Evolutionary conservation across 2,888 invertebrate genomes (phyloP).

Genomic region (Papilio gigon): DNA sequence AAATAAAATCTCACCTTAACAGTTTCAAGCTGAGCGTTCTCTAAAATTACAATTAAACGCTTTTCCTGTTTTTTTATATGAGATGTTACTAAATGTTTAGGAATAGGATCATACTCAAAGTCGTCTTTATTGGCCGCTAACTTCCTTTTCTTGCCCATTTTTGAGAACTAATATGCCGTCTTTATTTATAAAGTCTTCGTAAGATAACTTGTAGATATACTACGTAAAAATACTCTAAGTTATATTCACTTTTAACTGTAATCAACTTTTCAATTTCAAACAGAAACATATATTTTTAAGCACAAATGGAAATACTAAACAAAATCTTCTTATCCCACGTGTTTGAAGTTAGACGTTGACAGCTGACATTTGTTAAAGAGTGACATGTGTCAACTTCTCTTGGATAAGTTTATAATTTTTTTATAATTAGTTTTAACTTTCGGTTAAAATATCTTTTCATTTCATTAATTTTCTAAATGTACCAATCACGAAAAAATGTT

Average conservation of each 20-base stretch:
- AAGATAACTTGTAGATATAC: background rate
- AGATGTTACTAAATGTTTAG: constrained; percentile 89
- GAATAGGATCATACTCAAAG: constrained; percentile 89
- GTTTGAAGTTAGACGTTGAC: background rate
- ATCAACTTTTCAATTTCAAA: background rate
- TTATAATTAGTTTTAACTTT: too few species aligned
- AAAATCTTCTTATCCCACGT: background rate
- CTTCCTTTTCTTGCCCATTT: constrained; percentile 79
- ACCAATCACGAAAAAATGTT: too few species aligned
- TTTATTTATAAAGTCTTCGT: background rate
- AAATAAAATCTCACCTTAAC: constrained; percentile 88
- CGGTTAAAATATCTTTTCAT: too few species aligned
- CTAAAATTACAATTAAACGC: constrained; percentile 94
- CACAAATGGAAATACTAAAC: background rate
- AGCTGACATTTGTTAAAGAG: background rate
- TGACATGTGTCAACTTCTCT: background rate
- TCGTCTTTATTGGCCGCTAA: constrained; percentile 83
- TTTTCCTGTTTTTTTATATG: constrained; percentile 93
- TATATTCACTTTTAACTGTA: background rate
- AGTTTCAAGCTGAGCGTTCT: constrained; percentile 97
- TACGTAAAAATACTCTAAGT: background rate
- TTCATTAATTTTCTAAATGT: too few species aligned
- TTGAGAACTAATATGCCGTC: background rate
- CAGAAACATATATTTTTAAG: background rate
- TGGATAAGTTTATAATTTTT: background rate